Base-by-base conservation (phyloP, 2,888 invertebrate species). In the Cyrtodaria siliqua region DNA sequence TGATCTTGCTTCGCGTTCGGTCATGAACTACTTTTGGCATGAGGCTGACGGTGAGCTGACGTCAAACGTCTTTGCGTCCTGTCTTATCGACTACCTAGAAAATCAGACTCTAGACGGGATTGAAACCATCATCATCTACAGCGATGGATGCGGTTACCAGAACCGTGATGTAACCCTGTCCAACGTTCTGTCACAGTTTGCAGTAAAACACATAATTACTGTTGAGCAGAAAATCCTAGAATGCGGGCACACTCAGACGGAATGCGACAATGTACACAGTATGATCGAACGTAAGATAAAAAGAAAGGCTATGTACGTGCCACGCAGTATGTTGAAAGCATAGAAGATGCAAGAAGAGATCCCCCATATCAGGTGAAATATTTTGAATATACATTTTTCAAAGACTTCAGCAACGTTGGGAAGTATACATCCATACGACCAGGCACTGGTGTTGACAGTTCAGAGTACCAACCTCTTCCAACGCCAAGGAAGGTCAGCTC, bases 261-360 rank as follows among this genome's bases (percentile, higher is more conserved):
- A 80, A 47, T 57, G 56, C 42, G 74, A 81, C 61, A 68, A 64
- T 18, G 78, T 78, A 3, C 83, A 83, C 33, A 74, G 73, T 66
- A 29, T 40, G 2, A 75, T 79, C 38, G 81, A 79, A 61, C 42
- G 60, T 14, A 70, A 69, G 26, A 27, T 74, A 20, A 52, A 38
- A 20, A 63, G 63, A 20, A 78, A 50, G 29, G 59, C 62, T 27
- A 68, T 72, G 1, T 72, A 73, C 52, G 26, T 59, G n/a, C 68
- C 72, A 24, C 56, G 23, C 44, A 72, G 14, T 73, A 66, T 62
- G 57, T 71, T 60, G 71, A 67, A 33, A 18, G 18, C 24, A 62
- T 77, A 20, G 24, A 66, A 61, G 42, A 27, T n/a, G 61, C 73
- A 9, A 27, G 79, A 14, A 27, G 1, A 42, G 20, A 29, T 12